Evolutionary conservation across 2,797 vertebrate genomes (phyloP), one percentile per base, ranked within the genome.

Genomic region (Sus cebifrons): DNA sequence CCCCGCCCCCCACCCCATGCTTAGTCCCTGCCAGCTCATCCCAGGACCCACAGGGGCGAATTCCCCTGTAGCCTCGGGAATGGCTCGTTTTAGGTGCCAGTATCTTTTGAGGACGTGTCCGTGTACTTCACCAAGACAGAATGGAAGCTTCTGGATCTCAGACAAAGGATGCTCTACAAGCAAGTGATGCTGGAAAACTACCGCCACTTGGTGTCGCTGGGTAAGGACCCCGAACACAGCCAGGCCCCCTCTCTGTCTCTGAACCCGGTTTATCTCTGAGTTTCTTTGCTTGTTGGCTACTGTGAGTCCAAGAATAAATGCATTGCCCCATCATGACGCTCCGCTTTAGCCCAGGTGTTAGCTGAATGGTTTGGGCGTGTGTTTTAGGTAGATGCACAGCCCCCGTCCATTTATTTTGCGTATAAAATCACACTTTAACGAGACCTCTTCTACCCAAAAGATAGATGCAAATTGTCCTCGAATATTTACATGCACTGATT

Each of bases 171-270:
- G 11, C 89, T 98, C 5, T 97, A 98, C 92, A 96, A 91, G 82
- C 84, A 17, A 25, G 96, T 97, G 89, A 97, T 97, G 97, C 64
- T 97, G 70, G 97, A 97, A 40, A 98, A 98, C 94, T 97, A 97
- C 20, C 60, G 65, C 21, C 92, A 97, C 32, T 78, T 97, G 29
- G 73, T 92, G 36, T 96, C 94, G 3, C 17, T 97, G 58, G 96
- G 97, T 97, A 94, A 97, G 97, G 74, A 62, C 21, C 58, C 16
- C 70, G 7, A 40, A 88, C 64, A 32, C 7, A 74, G 52, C 5
- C 8, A 20, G 32, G 52, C 77, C 4, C n/a, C n/a, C 49, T 14
- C 67, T 79, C 54, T 87, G 20, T 36, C 23, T 92, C 82, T 82
- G n/a, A 58, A 60, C 68, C 83, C 78, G 52, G 1, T 86, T 68